phyloP scores from a whole-genome alignment of 2,113 vertebrate genomes.

The Nestor notabilis region DNA sequence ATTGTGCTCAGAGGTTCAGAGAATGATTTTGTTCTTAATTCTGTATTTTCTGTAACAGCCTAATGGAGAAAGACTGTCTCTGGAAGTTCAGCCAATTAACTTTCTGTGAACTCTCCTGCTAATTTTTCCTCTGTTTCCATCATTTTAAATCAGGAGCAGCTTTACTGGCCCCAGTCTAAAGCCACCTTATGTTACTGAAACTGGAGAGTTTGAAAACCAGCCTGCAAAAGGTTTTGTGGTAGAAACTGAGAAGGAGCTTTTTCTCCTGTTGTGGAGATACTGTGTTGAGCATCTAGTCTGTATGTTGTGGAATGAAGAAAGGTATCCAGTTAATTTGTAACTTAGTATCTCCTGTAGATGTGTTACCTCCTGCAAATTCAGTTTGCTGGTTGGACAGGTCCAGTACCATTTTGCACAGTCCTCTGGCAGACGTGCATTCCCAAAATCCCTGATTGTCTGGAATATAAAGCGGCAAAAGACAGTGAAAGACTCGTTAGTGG shows the following conservation, averaged over 20 bases:
- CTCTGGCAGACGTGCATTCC: not conserved
- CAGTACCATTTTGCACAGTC: not conserved
- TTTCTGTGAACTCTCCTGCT: conserved; percentile 21
- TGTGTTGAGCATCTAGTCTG: too few species aligned
- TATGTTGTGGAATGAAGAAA: not conserved
- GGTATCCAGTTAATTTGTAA: not conserved
- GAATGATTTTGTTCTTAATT: not conserved
- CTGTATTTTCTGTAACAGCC: not conserved
- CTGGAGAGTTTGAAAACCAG: not conserved
- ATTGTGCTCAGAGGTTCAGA: not conserved
- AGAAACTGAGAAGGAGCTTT: not conserved
- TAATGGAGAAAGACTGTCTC: not conserved
- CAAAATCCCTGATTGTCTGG: not conserved
- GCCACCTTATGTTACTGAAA: not conserved
- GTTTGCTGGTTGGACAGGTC: not conserved
- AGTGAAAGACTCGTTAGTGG: not conserved
- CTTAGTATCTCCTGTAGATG: not conserved
- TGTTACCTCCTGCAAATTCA: not conserved
- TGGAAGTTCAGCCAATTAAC: conserved; percentile 29
- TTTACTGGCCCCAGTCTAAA: not conserved
- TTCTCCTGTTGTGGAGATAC: not conserved
- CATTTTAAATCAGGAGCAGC: not conserved
- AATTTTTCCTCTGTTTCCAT: not conserved
- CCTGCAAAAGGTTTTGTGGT: not conserved
- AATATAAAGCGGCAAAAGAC: not conserved